Percentiles rank a stretch among this genome's conserved stretches.
phyloP scores from a whole-genome alignment of 2,888 invertebrate species.

The Caenorhabditis sp. region DNA sequence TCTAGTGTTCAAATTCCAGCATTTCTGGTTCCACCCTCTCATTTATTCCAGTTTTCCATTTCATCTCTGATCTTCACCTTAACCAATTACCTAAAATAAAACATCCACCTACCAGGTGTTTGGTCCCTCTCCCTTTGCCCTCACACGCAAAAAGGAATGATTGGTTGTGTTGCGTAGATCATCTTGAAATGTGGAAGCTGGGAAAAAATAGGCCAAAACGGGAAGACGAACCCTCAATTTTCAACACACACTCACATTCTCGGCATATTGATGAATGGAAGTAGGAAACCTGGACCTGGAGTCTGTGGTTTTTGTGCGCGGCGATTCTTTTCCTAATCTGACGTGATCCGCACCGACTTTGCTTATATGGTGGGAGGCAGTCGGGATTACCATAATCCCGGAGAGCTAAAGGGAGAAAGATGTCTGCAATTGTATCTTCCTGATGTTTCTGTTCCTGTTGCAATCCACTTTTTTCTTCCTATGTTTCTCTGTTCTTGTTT shows the following conservation, averaged over 20 bases:
- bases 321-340: constrained; percentile 17
- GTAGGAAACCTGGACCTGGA: neutral
- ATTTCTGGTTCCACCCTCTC: neutral
- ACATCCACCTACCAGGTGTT: no score
- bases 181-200: constrained; percentile 14
- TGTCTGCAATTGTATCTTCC: neutral
- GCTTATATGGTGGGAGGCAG: neutral
- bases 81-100: neutral
- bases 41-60: neutral
- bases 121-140: neutral
- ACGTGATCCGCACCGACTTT: neutral
- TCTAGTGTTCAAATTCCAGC: no score
- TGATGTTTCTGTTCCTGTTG: no score
- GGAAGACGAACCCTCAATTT: constrained; percentile 37
- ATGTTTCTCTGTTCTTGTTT: neutral
- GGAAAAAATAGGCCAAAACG: no score
- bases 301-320: constrained; percentile 17
- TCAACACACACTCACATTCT: neutral
- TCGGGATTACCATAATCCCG: constrained; percentile 34
- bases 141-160: constrained; percentile 49
- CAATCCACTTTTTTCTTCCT: neutral
- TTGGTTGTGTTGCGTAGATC: constrained; percentile 61
- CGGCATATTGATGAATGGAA: constrained; percentile 26
- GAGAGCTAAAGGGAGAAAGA: neutral
- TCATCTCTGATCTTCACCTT: neutral